Percentiles rank a stretch among this genome's conserved stretches.
Evolutionary conservation across 1,140 invertebrate genomes (phyloP).

Genomic region (Aporrectodea caliginosa): DNA sequence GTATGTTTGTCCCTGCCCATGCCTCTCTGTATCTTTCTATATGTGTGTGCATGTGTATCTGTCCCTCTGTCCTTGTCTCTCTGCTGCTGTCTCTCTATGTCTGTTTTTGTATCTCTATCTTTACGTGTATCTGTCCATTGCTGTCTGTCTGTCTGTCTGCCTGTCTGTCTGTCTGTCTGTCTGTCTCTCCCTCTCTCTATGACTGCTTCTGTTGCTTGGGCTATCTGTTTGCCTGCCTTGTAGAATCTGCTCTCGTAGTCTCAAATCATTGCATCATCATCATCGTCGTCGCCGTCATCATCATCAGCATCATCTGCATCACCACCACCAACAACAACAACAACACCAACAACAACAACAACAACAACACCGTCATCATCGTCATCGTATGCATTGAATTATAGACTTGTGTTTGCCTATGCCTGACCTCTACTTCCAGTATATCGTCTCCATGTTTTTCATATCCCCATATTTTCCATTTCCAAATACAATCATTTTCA

Average conservation of each 20-base stretch:
- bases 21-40: not conserved
- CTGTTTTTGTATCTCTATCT: not conserved
- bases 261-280: too few species aligned
- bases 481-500: too few species aligned
- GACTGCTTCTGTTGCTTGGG: not conserved
- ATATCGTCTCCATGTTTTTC: too few species aligned
- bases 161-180: slow-evolving; percentile 1
- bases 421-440: too few species aligned
- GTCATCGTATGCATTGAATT: too few species aligned
- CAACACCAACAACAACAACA: not conserved
- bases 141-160: not conserved
- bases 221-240: not conserved
- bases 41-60: not conserved
- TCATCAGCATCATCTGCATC: too few species aligned
- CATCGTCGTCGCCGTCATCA: too few species aligned
- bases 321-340: not conserved
- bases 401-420: too few species aligned
- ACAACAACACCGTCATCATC: not conserved
- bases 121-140: not conserved
- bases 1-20: not conserved
- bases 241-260: too few species aligned
- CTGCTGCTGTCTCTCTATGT: not conserved
- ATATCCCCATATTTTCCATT: too few species aligned
- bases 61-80: not conserved
- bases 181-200: not conserved